phyloP scores from a whole-genome alignment of 1,140 invertebrate genomes.

The Gerris buenoi region DNA sequence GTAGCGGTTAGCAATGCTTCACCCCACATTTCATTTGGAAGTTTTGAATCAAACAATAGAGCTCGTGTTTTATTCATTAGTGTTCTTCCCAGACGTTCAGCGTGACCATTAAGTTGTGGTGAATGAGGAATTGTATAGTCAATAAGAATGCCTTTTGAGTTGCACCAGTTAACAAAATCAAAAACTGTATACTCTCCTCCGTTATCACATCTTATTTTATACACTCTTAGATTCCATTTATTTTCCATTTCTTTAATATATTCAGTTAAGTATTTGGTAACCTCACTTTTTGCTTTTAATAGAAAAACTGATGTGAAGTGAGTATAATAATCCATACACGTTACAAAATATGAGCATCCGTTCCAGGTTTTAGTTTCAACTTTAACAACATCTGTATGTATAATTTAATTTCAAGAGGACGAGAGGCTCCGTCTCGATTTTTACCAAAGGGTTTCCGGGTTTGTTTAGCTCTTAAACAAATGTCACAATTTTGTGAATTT shows the following conservation, averaged over 20 bases:
- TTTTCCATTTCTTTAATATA: background rate
- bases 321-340: background rate
- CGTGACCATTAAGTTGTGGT: background rate
- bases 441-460: too few relatives aligned
- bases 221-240: background rate
- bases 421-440: too few relatives aligned
- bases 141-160: background rate
- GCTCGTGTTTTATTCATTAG: slow-evolving; percentile 3
- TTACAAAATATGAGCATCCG: background rate
- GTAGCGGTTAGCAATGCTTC: slow-evolving; percentile 2
- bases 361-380: background rate
- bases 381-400: too few relatives aligned
- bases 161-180: background rate
- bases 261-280: background rate
- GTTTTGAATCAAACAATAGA: background rate
- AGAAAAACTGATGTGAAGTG: background rate
- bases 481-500: too few relatives aligned
- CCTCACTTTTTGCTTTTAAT: background rate
- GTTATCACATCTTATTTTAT: background rate
- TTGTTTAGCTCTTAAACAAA: too few relatives aligned
- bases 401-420: too few relatives aligned
- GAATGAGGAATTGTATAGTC: background rate
- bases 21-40: slow-evolving; percentile 6
- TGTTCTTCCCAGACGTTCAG: slow-evolving; percentile 1
- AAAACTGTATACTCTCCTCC: background rate